These are phyloP conservation scores for Taenioides sp. DNA, from an alignment of 2,797 vertebrate genomes.

Conservation along the genomic window DNA sequence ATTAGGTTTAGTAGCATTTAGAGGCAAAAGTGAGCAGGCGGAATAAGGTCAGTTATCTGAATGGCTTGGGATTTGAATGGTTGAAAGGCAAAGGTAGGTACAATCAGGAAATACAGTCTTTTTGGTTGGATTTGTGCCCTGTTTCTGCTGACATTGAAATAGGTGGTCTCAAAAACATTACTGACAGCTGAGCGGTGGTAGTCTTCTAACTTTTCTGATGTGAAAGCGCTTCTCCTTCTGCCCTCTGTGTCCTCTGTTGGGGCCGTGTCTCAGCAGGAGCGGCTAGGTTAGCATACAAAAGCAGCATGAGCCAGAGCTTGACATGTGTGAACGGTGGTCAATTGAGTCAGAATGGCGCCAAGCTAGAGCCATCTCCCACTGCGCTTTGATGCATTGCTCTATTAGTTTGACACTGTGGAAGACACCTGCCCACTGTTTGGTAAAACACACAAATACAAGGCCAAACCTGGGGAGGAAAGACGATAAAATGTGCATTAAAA, in stretches of 20 bases:
- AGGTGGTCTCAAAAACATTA: slow-evolving; percentile 8
- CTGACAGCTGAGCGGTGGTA: slow-evolving; percentile 32
- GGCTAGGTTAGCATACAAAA: slow-evolving; percentile 47
- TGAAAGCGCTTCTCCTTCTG: slow-evolving; percentile 30
- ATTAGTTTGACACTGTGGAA: slow-evolving; percentile 47
- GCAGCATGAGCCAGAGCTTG: slow-evolving; percentile 37
- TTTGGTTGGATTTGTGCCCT: not conserved
- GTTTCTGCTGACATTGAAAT: slow-evolving; percentile 23
- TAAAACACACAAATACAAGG: slow-evolving; percentile 12
- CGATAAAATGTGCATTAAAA: not conserved
- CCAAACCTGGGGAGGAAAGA: slow-evolving; percentile 12
- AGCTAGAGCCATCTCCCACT: slow-evolving; percentile 46
- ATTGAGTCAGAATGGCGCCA: slow-evolving; percentile 20
- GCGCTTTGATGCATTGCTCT: slow-evolving; percentile 51
- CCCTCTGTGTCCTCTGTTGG: slow-evolving; percentile 49
- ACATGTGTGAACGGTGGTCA: slow-evolving; percentile 40
- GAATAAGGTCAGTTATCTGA: not conserved
- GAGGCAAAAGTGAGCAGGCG: too few relatives aligned
- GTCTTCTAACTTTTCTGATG: slow-evolving; percentile 25
- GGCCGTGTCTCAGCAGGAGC: slow-evolving; percentile 25
- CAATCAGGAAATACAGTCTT: not conserved
- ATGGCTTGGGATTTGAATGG: not conserved
- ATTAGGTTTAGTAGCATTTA: too few relatives aligned
- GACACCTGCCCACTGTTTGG: slow-evolving; percentile 34
- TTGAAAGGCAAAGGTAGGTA: not conserved